These are phyloP conservation scores for Megalurothrips usitatus DNA, from an alignment of 2,888 invertebrate species.

Conservation along the genomic window DNA sequence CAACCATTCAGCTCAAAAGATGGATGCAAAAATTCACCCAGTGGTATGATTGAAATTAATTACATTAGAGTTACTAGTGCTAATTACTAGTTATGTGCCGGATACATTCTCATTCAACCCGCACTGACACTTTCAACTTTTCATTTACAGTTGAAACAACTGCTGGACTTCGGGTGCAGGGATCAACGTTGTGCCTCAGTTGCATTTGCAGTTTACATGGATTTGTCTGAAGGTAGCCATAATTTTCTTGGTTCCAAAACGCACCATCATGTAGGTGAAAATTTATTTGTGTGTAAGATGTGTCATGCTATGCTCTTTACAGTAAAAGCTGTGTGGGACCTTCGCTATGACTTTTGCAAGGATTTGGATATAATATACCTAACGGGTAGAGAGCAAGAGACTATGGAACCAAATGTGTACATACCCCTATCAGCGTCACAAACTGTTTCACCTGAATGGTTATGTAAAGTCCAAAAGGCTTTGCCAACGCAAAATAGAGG, in stretches of 20 bases:
- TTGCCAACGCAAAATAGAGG: not conserved
- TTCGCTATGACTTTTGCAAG: not conserved
- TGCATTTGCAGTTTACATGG: slow-evolving; percentile 2
- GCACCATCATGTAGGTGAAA: not conserved
- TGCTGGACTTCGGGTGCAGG: not conserved
- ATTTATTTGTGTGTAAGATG: not conserved
- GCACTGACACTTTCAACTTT: not conserved
- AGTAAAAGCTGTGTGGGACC: not conserved
- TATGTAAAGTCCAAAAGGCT: not conserved
- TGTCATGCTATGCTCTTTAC: not conserved
- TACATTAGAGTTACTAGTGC: not conserved
- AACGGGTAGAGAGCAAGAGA: not conserved
- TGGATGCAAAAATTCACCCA: slow-evolving; percentile 13
- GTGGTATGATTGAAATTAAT: slow-evolving; percentile 23
- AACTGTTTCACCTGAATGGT: not conserved
- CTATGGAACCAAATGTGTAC: not conserved
- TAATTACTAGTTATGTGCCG: not conserved
- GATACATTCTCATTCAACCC: not conserved
- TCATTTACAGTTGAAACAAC: not conserved
- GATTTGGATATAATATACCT: not conserved
- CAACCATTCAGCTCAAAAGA: not conserved
- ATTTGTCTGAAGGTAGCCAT: not conserved
- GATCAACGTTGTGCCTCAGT: not conserved
- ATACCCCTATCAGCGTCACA: not conserved
- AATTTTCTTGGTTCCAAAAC: not conserved